These are phyloP conservation scores for Sebastes ruberrimus DNA, from an alignment of 2,797 vertebrate genomes.

Conservation along the genomic window DNA sequence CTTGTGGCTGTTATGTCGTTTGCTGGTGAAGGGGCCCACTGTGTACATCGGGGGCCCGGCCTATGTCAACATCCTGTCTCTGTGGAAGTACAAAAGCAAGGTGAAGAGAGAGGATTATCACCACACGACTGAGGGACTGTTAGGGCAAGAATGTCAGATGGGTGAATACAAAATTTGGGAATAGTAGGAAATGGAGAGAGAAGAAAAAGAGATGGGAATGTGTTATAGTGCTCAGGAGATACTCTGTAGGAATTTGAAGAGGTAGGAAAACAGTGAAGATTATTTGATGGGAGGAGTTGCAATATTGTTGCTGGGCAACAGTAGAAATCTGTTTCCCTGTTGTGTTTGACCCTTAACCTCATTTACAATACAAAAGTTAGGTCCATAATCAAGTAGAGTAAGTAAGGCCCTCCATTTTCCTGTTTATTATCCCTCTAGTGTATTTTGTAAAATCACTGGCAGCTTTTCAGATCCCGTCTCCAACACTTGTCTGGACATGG, in stretches of 20 bases:
- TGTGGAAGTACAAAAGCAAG: constrained; percentile 22
- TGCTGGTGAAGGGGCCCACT: constrained; percentile 34
- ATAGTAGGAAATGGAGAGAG: not conserved
- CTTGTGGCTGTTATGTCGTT: constrained; percentile 66
- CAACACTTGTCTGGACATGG: not conserved
- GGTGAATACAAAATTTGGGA: not conserved
- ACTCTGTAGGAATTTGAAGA: not conserved
- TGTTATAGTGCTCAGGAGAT: not conserved
- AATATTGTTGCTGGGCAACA: not conserved
- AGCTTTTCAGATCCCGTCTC: not conserved
- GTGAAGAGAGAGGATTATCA: constrained; percentile 17
- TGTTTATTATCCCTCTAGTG: not conserved
- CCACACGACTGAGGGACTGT: not conserved
- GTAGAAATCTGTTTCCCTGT: not conserved
- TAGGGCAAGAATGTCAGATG: not conserved
- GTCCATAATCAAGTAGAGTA: not conserved
- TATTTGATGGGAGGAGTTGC: not conserved
- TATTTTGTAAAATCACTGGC: not conserved
- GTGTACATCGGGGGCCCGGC: constrained; percentile 39
- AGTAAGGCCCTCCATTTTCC: not conserved
- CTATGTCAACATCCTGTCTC: constrained; percentile 69
- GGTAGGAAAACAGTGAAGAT: not conserved
- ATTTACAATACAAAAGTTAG: constrained; percentile 16
- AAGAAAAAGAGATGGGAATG: not conserved
- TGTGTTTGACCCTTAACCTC: constrained; percentile 25